Evolutionary conservation across 2,113 vertebrate species (phyloP).

Genomic region (Lagenorhynchus albirostris): DNA sequence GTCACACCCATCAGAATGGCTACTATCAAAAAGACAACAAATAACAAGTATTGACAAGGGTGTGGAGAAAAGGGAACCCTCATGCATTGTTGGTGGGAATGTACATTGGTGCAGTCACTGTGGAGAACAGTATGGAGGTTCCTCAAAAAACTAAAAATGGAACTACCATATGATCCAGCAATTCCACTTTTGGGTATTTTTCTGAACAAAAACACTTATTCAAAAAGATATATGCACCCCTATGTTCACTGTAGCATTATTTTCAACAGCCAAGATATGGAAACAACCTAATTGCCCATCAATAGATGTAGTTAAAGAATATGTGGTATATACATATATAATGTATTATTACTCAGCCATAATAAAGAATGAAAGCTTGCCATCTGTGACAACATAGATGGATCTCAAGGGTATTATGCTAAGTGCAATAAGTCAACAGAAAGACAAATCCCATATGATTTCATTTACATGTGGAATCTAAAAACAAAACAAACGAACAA

Average conservation of each 20-base stretch:
- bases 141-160: not conserved
- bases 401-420: not conserved
- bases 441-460: not conserved
- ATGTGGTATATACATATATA: not conserved
- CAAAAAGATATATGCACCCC: not conserved
- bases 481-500: not conserved
- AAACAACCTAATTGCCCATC: not conserved
- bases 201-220: not conserved
- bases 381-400: not conserved
- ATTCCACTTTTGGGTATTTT: not conserved
- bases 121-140: not conserved
- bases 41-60: not conserved
- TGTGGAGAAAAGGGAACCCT: not conserved
- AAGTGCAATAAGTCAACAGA: not conserved
- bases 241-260: not conserved
- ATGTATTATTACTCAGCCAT: not conserved
- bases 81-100: not conserved
- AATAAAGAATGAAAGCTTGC: not conserved
- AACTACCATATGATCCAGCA: not conserved
- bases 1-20: not conserved
- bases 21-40: not conserved
- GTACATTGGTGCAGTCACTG: not conserved
- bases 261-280: not conserved
- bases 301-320: not conserved
- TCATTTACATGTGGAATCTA: not conserved